Evolutionary conservation across 1,140 invertebrate species (phyloP).

Genomic region (Drosophila chauvacae): DNA sequence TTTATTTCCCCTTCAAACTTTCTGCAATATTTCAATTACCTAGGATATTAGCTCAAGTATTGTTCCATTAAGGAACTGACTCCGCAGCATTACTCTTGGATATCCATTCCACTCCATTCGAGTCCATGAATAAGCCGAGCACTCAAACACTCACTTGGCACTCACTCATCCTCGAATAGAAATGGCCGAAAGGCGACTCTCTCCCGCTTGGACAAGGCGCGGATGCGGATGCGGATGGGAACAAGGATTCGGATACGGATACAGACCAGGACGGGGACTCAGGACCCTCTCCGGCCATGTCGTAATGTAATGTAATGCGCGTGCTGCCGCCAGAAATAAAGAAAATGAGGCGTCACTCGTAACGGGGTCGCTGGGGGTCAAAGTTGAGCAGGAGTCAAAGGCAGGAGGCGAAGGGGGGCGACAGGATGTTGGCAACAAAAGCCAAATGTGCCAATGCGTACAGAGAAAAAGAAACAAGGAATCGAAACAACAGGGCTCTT

Average conservation of each 20-base stretch:
- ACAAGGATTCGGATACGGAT: constrained; percentile 12
- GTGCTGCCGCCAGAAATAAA: constrained; percentile 62
- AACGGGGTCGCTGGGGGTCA: constrained; percentile 17
- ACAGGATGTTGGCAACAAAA: constrained; percentile 59
- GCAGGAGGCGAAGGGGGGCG: background rate
- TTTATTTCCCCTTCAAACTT: background rate
- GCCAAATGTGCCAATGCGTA: constrained; percentile 49
- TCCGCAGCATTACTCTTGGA: constrained; percentile 18
- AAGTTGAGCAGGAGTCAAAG: constrained; percentile 3
- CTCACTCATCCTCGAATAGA: constrained; percentile 45
- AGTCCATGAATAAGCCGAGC: constrained; percentile 35
- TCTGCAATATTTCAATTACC: background rate
- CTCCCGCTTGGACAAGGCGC: background rate
- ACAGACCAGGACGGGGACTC: constrained; percentile 34
- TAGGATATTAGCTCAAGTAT: background rate
- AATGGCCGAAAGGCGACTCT: constrained; percentile 37
- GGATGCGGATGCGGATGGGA: background rate
- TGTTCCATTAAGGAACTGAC: background rate
- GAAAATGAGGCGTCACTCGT: constrained; percentile 49
- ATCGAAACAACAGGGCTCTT: constrained; percentile 28
- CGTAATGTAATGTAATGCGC: constrained; percentile 78
- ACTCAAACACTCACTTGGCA: constrained; percentile 67
- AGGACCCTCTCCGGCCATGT: constrained; percentile 53
- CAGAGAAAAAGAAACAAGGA: background rate
- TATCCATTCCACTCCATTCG: constrained; percentile 51